Evolutionary conservation across 2,113 vertebrate species (phyloP).

Genomic region (Hemiscyllium ocellatum): DNA sequence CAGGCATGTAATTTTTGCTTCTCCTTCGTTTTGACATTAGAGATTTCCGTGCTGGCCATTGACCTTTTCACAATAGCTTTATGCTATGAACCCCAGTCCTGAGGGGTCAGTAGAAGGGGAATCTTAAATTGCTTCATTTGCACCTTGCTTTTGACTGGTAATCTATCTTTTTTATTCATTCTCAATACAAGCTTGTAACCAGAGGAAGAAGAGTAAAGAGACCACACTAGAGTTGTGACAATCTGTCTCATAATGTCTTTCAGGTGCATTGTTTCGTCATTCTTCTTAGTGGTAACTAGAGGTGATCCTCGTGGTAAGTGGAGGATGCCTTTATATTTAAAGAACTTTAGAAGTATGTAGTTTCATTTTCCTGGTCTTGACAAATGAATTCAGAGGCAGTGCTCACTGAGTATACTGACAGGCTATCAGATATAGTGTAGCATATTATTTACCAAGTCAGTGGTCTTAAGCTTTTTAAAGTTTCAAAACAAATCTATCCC

Average conservation of each 20-base stretch:
- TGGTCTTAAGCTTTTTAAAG: neutral
- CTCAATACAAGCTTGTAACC: neutral
- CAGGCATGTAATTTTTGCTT: neutral
- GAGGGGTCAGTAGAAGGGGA: neutral
- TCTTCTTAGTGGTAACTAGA: neutral
- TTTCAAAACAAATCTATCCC: neutral
- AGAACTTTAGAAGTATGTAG: neutral
- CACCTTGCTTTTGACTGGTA: neutral
- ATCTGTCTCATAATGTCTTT: neutral
- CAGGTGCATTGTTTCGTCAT: neutral
- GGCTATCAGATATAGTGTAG: neutral
- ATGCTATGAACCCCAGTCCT: neutral
- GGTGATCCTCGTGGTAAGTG: neutral
- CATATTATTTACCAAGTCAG: neutral
- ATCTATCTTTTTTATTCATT: neutral
- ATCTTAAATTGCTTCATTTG: neutral
- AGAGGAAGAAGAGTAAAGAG: neutral
- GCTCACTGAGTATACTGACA: neutral
- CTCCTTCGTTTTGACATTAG: neutral
- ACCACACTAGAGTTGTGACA: neutral
- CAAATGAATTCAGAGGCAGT: neutral
- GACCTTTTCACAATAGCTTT: neutral
- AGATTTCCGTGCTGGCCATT: neutral
- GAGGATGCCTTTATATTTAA: neutral
- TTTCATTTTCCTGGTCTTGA: neutral